A percentile compares a stretch with the other conserved stretches of the same genome.
Evolutionary conservation across 1,140 invertebrate species (phyloP).

Genomic region (Panonychus citri): DNA sequence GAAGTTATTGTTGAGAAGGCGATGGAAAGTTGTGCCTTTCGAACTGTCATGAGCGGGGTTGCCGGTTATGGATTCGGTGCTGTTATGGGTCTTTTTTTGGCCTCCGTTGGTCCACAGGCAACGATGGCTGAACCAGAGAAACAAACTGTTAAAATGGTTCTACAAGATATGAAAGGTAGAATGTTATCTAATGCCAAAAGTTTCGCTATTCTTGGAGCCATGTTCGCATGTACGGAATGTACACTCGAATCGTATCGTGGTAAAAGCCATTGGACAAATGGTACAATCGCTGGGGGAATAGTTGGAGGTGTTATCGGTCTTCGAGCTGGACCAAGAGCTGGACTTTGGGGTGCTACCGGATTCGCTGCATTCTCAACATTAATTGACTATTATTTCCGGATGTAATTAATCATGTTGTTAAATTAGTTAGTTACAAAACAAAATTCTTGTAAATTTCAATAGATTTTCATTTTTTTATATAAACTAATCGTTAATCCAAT

Average conservation of each 20-base stretch:
- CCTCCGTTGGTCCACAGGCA: constrained; percentile 73
- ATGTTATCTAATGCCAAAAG: constrained; percentile 86
- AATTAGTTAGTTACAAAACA: neutral
- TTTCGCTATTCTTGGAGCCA: constrained; percentile 75
- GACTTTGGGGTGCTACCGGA: constrained; percentile 65
- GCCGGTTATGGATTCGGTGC: constrained; percentile 75
- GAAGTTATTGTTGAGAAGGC: constrained; percentile 60
- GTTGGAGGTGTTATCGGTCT: constrained; percentile 65
- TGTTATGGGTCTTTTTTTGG: constrained; percentile 79
- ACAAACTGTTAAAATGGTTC: constrained; percentile 56
- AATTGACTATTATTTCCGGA: constrained; percentile 69
- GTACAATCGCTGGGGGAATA: neutral
- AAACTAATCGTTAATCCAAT: neutral
- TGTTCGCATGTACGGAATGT: constrained; percentile 83
- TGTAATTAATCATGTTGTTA: neutral
- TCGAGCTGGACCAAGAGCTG: constrained; percentile 80
- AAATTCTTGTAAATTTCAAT: too few species aligned
- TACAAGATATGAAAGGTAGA: constrained; percentile 71
- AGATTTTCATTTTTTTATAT: neutral
- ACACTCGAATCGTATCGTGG: constrained; percentile 72
- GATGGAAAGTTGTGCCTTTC: constrained; percentile 79
- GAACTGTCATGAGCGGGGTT: constrained; percentile 66
- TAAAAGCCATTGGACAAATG: constrained; percentile 63
- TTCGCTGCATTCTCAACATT: constrained; percentile 85
- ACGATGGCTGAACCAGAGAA: constrained; percentile 40